These are phyloP conservation scores for Coenobita brevimanus DNA, from an alignment of 1,140 invertebrate genomes.

Conservation along the genomic window DNA sequence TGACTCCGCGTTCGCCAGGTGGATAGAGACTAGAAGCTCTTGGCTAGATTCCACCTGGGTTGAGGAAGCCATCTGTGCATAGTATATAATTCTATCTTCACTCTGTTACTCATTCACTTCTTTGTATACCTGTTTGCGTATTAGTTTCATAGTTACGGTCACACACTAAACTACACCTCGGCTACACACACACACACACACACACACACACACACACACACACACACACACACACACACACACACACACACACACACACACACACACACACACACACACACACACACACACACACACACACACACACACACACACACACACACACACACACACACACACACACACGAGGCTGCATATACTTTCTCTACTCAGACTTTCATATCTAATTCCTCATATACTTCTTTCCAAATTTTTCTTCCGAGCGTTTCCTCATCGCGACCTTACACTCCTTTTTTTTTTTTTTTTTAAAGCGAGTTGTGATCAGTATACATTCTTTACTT, in stretches of 20 bases:
- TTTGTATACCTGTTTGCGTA: no score
- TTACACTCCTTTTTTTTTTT: no score
- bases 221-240: slow-evolving; percentile 16
- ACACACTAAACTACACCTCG: neutral
- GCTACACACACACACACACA: neutral
- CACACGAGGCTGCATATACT: neutral
- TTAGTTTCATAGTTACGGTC: neutral
- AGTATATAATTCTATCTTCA: no score
- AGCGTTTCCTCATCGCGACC: no score
- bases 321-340: neutral
- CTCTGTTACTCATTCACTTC: no score
- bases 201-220: slow-evolving; percentile 15
- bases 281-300: neutral
- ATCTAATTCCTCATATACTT: no score
- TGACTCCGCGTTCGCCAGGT: slow-evolving; percentile 9
- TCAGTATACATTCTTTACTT: no score
- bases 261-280: neutral
- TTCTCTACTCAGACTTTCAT: no score
- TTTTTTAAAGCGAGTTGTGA: no score
- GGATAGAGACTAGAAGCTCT: neutral
- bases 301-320: neutral
- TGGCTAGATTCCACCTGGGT: neutral
- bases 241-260: neutral
- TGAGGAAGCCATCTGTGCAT: neutral
- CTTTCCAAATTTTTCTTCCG: no score